Conservation (phyloP, 1,140 invertebrate species). For the Artemia franciscana region DNA sequence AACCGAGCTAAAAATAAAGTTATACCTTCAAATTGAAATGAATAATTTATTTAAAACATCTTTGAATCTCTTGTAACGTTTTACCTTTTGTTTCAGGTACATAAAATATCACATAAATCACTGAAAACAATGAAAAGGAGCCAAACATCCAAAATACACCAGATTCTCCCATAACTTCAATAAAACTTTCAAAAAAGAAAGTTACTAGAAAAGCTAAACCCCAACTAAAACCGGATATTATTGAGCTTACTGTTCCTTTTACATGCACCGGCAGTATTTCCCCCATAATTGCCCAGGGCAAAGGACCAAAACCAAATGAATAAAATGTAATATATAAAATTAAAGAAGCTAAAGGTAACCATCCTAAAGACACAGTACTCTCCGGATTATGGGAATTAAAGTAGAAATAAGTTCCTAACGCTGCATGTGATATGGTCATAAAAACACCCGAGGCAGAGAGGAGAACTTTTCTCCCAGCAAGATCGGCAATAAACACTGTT, state of each 20-base stretch:
- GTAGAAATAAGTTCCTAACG: conserved; percentile 30
- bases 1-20: no score
- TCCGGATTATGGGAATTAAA: conserved; percentile 15
- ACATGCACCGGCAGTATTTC: conserved; percentile 55
- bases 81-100: conserved; percentile 57
- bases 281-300: conserved; percentile 62
- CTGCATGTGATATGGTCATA: conserved; percentile 29
- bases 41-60: conserved; percentile 11
- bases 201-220: conserved; percentile 50
- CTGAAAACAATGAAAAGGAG: conserved; percentile 34
- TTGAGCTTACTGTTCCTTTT: conserved; percentile 33
- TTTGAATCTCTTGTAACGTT: conserved; percentile 41
- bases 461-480: conserved; percentile 40
- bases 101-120: conserved; percentile 35
- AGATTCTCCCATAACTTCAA: conserved; percentile 31
- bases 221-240: conserved; percentile 54
- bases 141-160: conserved; percentile 57
- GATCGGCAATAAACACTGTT: conserved; percentile 47
- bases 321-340: conserved; percentile 28
- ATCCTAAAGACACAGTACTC: conserved; percentile 15
- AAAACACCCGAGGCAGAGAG: conserved; percentile 34
- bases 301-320: conserved; percentile 46
- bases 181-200: conserved; percentile 38
- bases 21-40: no score
- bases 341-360: conserved; percentile 30